phyloP scores from a whole-genome alignment of 2,113 vertebrate genomes.

The Sphaerodactylus townsendi region DNA sequence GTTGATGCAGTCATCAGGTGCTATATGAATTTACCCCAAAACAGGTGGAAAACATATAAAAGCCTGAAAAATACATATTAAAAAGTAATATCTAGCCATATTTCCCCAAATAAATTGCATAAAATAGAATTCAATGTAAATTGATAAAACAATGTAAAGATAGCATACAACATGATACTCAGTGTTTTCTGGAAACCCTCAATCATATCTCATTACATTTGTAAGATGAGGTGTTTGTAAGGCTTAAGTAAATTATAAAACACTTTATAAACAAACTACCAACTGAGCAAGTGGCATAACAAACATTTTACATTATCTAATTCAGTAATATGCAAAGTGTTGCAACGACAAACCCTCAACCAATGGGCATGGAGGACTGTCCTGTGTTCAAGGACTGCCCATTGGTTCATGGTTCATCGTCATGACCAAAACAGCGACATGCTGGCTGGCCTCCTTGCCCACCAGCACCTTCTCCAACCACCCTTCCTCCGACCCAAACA shows the following conservation, averaged over 20 bases:
- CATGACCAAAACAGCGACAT: too few species aligned
- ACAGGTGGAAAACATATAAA: background rate
- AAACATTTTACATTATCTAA: background rate
- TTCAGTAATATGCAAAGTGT: too few species aligned
- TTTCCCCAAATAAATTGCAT: background rate
- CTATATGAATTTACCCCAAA: background rate
- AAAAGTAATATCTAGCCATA: background rate
- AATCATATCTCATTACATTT: background rate
- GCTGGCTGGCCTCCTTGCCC: too few species aligned
- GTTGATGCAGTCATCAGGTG: background rate
- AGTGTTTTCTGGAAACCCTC: background rate
- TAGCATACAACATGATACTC: background rate
- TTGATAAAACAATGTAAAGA: background rate
- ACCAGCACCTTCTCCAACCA: too few species aligned
- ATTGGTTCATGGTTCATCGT: too few species aligned
- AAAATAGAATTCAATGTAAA: rapidly evolving
- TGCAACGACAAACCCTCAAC: too few species aligned
- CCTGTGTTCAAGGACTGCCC: too few species aligned
- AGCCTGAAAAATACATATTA: background rate
- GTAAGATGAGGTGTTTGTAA: background rate
- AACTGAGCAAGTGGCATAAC: background rate
- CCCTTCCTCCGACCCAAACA: too few species aligned
- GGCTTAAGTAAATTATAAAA: background rate
- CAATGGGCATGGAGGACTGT: too few species aligned
- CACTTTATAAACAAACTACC: background rate